These are phyloP conservation scores for Myoxocephalus aenaeus DNA, from an alignment of 2,797 vertebrate genomes.

Conservation along the genomic window DNA sequence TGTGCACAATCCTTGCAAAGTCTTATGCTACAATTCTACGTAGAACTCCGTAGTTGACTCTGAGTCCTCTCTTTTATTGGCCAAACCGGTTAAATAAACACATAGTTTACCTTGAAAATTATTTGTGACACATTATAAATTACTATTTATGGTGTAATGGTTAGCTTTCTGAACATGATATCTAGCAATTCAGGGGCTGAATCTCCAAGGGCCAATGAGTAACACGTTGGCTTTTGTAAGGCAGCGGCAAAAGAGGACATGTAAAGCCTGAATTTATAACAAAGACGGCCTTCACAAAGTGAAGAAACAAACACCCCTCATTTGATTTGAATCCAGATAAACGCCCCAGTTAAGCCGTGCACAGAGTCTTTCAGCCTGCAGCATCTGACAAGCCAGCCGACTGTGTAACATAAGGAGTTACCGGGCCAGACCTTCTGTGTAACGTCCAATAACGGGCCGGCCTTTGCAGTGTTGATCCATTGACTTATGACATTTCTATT, in stretches of 20 bases:
- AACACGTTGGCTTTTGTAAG: background rate
- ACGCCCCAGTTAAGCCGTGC: slow-evolving; percentile 31
- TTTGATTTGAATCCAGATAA: slow-evolving; percentile 26
- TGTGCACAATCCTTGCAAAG: background rate
- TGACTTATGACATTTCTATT: slow-evolving; percentile 8
- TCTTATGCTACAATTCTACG: background rate
- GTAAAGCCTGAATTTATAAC: background rate
- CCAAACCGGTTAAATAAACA: background rate
- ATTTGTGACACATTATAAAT: background rate
- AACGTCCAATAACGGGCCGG: slow-evolving; percentile 2
- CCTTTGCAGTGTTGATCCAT: slow-evolving; percentile 18
- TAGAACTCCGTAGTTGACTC: background rate
- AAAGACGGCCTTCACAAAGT: background rate
- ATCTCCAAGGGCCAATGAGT: background rate
- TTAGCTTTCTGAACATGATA: background rate
- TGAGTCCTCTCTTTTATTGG: background rate
- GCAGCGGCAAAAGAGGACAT: background rate
- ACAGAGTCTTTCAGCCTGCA: slow-evolving; percentile 29
- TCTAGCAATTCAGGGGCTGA: background rate
- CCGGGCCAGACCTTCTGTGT: slow-evolving; percentile 7
- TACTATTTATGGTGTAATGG: background rate
- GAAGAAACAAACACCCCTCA: background rate
- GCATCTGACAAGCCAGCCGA: slow-evolving; percentile 41
- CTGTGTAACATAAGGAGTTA: slow-evolving; percentile 44
- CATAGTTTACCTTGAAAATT: background rate